phyloP scores from a whole-genome alignment of 2,797 vertebrate genomes.

The Lycodopsis pacificus region DNA sequence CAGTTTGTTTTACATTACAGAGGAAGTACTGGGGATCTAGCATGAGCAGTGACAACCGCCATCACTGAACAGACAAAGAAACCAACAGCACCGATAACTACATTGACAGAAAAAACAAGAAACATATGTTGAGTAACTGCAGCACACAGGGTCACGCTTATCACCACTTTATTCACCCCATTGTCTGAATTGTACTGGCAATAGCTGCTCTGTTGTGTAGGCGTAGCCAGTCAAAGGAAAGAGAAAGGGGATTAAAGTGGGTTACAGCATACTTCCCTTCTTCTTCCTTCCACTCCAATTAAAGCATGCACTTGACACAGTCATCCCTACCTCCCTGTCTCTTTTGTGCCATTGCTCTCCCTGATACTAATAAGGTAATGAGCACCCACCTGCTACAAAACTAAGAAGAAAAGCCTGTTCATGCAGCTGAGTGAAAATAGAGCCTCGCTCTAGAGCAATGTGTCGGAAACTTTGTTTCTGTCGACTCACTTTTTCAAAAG shows the following conservation, averaged over 20 bases:
- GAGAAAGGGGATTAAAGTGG: conserved; percentile 21
- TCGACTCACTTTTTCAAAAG: background rate
- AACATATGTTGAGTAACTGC: background rate
- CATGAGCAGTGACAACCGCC: background rate
- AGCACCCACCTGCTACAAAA: conserved; percentile 1
- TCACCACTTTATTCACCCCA: background rate
- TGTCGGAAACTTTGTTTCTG: background rate
- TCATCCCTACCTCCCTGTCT: background rate
- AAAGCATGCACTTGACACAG: conserved; percentile 39
- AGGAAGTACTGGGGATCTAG: background rate
- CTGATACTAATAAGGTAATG: conserved; percentile 31
- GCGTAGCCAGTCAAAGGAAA: background rate
- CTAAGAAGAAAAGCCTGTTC: conserved; percentile 1
- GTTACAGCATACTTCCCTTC: conserved; percentile 18
- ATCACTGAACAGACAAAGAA: background rate
- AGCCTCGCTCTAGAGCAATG: background rate
- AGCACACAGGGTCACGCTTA: background rate
- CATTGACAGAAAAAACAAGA: background rate
- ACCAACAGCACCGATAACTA: background rate
- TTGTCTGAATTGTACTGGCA: background rate
- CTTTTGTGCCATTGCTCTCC: conserved; percentile 17
- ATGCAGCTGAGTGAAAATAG: background rate
- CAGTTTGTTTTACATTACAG: background rate
- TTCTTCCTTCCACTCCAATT: conserved; percentile 43
- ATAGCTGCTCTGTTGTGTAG: background rate